Percentiles rank a stretch among this genome's conserved stretches.
Evolutionary conservation across 2,113 vertebrate species (phyloP).

Genomic region (Embiotoca jacksoni): DNA sequence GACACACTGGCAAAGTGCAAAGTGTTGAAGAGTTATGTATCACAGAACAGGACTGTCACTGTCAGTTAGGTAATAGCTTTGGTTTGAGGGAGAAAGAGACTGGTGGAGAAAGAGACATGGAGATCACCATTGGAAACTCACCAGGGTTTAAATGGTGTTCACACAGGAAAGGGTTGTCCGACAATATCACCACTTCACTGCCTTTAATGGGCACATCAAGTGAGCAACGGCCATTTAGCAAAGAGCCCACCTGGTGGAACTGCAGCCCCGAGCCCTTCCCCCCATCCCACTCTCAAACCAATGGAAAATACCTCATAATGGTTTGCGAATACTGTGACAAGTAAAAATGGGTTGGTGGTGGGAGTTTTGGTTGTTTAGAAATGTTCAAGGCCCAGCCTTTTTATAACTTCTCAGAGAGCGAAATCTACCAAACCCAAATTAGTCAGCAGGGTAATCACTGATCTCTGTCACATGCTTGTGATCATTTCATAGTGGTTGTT

Average conservation of each 20-base stretch:
- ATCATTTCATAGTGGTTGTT: too few species aligned
- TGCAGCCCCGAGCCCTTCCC: background rate
- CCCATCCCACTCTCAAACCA: constrained; percentile 34
- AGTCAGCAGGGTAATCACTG: too few species aligned
- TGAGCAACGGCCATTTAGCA: constrained; percentile 53
- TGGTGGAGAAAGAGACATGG: constrained; percentile 4
- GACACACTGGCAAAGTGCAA: constrained; percentile 19
- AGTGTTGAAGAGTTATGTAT: constrained; percentile 21
- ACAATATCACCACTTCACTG: constrained; percentile 50
- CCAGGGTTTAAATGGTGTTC: constrained; percentile 31
- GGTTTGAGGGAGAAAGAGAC: constrained; percentile 16
- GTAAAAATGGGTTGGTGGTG: constrained; percentile 41
- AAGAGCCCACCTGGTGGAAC: constrained; percentile 60
- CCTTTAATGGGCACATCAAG: constrained; percentile 59
- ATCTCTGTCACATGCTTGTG: too few species aligned
- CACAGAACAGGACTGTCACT: constrained; percentile 6
- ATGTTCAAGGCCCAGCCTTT: background rate
- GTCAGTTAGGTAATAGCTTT: constrained; percentile 18
- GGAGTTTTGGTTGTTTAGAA: constrained; percentile 33
- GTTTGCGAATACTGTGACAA: constrained; percentile 44
- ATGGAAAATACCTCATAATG: constrained; percentile 39
- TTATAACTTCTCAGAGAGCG: too few species aligned
- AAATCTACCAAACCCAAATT: too few species aligned
- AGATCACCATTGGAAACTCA: constrained; percentile 30
- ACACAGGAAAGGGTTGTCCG: constrained; percentile 44